phyloP scores from a whole-genome alignment of 2,113 vertebrate species.

The Pyrgilauda ruficollis region DNA sequence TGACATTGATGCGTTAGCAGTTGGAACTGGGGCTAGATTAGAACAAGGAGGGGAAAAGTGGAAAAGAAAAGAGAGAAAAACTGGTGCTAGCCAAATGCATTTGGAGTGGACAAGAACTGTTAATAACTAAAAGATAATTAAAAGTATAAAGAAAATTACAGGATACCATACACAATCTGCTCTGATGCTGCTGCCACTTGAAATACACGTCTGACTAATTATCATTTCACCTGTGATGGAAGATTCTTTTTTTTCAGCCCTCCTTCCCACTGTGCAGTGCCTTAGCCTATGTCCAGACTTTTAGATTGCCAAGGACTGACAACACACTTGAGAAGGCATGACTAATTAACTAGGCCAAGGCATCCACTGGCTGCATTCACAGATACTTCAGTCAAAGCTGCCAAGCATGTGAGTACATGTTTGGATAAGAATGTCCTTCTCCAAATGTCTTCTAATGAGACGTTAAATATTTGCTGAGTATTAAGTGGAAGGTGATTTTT shows the following conservation, averaged over 20 bases:
- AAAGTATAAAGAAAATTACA: slow-evolving; percentile 50
- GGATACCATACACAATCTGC: not conserved
- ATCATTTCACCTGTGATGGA: slow-evolving; percentile 43
- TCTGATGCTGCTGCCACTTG: slow-evolving; percentile 2
- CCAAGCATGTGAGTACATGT: slow-evolving; percentile 17
- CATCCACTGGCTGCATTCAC: slow-evolving; percentile 48
- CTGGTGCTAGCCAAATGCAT: slow-evolving; percentile 30
- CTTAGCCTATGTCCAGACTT: slow-evolving; percentile 58
- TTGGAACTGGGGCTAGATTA: slow-evolving; percentile 68
- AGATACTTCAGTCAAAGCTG: slow-evolving; percentile 30
- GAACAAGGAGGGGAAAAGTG: slow-evolving; percentile 33
- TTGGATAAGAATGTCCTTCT: slow-evolving; percentile 38
- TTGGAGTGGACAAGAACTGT: slow-evolving; percentile 57
- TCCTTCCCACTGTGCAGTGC: slow-evolving; percentile 45
- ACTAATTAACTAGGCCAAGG: slow-evolving; percentile 70
- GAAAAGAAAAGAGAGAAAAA: not conserved
- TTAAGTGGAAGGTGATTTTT: not conserved
- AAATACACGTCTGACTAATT: slow-evolving; percentile 19
- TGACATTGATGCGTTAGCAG: slow-evolving; percentile 76
- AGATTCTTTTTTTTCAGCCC: slow-evolving; percentile 8
- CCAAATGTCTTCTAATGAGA: not conserved
- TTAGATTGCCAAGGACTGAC: slow-evolving; percentile 66
- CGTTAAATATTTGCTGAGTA: slow-evolving; percentile 40
- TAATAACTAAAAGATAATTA: slow-evolving; percentile 70
- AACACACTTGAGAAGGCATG: slow-evolving; percentile 61